phyloP scores from a whole-genome alignment of 2,113 vertebrate species.

The Cepphus grylle region DNA sequence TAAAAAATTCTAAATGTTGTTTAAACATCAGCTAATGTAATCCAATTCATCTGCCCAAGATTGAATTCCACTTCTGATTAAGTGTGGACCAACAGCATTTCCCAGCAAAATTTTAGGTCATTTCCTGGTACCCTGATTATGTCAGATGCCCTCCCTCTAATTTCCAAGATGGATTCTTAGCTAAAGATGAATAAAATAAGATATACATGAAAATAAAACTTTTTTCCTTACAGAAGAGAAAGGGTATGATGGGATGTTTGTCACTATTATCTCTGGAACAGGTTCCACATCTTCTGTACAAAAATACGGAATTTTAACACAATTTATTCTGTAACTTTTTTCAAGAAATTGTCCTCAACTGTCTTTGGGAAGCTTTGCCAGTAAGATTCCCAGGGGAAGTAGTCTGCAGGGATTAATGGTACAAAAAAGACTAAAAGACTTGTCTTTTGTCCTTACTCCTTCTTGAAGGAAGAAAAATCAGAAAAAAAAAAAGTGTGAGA shows the following conservation, averaged over 20 bases:
- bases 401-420: neutral
- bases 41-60: neutral
- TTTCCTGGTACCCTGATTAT: neutral
- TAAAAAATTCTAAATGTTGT: neutral
- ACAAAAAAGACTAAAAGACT: neutral
- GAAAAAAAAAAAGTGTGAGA: neutral
- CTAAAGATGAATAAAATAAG: neutral
- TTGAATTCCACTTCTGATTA: neutral
- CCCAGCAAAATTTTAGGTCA: neutral
- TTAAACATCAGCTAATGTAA: neutral
- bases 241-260: neutral
- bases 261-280: neutral
- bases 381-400: neutral
- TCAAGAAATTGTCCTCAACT: neutral
- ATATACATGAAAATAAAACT: neutral
- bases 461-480: neutral
- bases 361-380: neutral
- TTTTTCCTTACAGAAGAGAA: neutral
- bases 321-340: neutral
- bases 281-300: neutral
- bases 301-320: neutral
- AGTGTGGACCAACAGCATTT: neutral
- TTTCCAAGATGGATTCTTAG: neutral
- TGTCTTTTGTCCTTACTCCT: neutral
- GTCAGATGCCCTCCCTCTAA: neutral